phyloP scores from a whole-genome alignment of 2,797 vertebrate genomes.

The Malacoctenus gilli region DNA sequence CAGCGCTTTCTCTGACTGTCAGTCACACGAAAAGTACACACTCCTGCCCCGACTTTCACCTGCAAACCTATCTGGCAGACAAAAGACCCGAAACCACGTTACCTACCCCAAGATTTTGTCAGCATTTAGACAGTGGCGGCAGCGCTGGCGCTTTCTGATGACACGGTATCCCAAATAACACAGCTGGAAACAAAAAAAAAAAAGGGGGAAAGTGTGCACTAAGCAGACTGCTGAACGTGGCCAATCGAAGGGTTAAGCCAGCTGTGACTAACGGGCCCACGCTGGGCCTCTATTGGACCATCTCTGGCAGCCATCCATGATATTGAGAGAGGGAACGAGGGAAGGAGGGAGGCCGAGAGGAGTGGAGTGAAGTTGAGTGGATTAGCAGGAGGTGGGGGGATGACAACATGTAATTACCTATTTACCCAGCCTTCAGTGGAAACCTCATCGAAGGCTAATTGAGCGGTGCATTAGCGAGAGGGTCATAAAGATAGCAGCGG shows the following conservation, averaged over 20 bases:
- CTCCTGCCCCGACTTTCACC: constrained; percentile 23
- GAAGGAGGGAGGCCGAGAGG: constrained; percentile 35
- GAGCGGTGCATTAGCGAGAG: constrained; percentile 72
- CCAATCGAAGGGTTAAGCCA: constrained; percentile 70
- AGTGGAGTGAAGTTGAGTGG: constrained; percentile 66
- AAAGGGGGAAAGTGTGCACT: constrained; percentile 39
- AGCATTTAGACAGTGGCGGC: constrained; percentile 38
- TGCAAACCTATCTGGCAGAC: constrained; percentile 32
- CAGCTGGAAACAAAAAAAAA: constrained; percentile 23
- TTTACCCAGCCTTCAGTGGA: constrained; percentile 75
- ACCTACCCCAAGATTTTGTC: constrained; percentile 34
- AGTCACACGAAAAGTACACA: constrained; percentile 44
- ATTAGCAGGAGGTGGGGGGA: constrained; percentile 70
- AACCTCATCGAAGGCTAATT: constrained; percentile 75
- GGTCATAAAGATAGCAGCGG: constrained; percentile 64
- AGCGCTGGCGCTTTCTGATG: constrained; percentile 39
- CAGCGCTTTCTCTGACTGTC: constrained; percentile 32
- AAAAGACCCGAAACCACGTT: constrained; percentile 31
- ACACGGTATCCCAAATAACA: constrained; percentile 43
- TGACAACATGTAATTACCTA: constrained; percentile 81
- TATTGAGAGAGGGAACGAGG: constrained; percentile 55
- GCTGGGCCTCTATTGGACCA: constrained; percentile 62
- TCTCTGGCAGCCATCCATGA: constrained; percentile 69
- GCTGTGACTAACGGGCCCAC: constrained; percentile 72
- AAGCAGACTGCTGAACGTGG: constrained; percentile 56